These are phyloP conservation scores for Ridgeia piscesae DNA, from an alignment of 1,140 invertebrate species.

Conservation along the genomic window DNA sequence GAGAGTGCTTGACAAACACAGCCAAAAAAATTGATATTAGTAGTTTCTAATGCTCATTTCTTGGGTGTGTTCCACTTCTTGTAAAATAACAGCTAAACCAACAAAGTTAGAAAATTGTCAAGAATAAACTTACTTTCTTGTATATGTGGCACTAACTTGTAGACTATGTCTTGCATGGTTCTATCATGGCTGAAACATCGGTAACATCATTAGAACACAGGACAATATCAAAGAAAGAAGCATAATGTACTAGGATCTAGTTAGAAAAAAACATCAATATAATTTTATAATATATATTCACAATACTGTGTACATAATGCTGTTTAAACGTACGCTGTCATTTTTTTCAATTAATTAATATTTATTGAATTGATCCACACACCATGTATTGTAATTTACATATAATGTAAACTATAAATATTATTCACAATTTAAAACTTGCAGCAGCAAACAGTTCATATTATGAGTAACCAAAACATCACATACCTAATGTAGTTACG, in stretches of 20 bases:
- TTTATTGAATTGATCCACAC: too few species aligned
- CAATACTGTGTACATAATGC: too few species aligned
- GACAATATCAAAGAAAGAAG: not conserved
- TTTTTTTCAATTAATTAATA: too few species aligned
- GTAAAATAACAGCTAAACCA: slow-evolving; percentile 8
- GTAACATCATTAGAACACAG: not conserved
- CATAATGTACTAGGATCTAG: not conserved
- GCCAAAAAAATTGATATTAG: not conserved
- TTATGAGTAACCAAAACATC: too few species aligned
- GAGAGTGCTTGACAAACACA: too few species aligned
- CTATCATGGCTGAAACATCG: slow-evolving; percentile 67
- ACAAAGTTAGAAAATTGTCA: not conserved
- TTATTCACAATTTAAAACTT: too few species aligned
- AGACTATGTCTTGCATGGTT: slow-evolving; percentile 99
- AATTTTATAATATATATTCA: too few species aligned
- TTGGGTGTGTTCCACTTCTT: not conserved
- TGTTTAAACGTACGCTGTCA: too few species aligned
- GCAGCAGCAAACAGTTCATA: too few species aligned
- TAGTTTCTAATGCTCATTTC: not conserved
- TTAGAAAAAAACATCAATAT: too few species aligned
- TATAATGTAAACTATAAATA: too few species aligned
- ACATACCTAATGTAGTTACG: slow-evolving; percentile 54
- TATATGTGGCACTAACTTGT: slow-evolving; percentile 69
- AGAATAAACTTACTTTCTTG: slow-evolving; percentile 51
- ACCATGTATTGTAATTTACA: too few species aligned